Base-by-base conservation (phyloP, 1,140 invertebrate genomes). In the Bombyx mandarina region DNA sequence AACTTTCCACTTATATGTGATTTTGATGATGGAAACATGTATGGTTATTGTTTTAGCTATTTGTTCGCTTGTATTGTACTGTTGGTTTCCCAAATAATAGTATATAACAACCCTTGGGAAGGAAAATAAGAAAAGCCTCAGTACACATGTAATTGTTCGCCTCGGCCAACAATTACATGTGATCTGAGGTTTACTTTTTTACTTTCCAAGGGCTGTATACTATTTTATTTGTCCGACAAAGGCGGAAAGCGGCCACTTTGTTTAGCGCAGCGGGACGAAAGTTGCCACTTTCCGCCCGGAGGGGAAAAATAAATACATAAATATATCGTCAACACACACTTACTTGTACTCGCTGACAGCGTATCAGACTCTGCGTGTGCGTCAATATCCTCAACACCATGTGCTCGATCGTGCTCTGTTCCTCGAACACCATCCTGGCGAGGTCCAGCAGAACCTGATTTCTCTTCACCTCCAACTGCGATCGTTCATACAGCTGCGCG, bases 341-440 rank as follows among this genome's bases (percentile, higher is more conserved):
- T 78, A 95, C 94, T 91, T 97, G 96, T 52, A 96, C 95, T 65
- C 96, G 90, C 85, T 98, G 94, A 89, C 97, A 98, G 77, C 97
- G 95, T 66, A 98, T 96, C 22, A 98, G 89, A 63, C 95, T 97
- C 86, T 98, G 96, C 46, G 96, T 98, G 85, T 99, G 96, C 45
- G 96, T 95, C 72, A 98, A 90, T 77, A 99, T 98, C 85, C 97
- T 92, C 66, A 97, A 93, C 61, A 98, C 96, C 90, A 98, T 95
- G 77, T 95, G 95, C 75, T 98, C 97, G 66, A 98, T 96, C 65
- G 96, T 98, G 85, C 95, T 97, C 88, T 98, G 97, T 82, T 99
- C 97, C 79, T 98, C 97, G 81, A 99, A 99, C 69, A 99, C 96
- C 93, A 98, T 97, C 67, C 97, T 90, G 3, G 97, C 97, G 71